Evolutionary conservation across 1,140 invertebrate genomes (phyloP).

Genomic region (Lepidurus arcticus): DNA sequence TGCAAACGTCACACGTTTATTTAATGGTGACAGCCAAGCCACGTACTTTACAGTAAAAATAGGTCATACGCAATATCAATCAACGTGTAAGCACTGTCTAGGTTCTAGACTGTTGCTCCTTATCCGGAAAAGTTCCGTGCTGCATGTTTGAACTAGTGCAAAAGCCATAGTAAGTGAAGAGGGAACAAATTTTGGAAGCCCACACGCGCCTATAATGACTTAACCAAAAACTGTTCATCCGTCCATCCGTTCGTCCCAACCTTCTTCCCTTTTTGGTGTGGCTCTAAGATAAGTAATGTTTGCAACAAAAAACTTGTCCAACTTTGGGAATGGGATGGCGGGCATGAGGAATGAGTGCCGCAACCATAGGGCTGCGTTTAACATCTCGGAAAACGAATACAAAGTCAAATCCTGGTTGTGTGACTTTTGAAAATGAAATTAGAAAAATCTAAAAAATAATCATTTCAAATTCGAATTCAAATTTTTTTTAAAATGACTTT

Average conservation of each 20-base stretch:
- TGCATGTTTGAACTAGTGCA: background rate
- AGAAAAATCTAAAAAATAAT: no score
- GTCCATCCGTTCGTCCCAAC: background rate
- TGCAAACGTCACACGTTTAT: background rate
- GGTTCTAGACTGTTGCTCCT: no score
- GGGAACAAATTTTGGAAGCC: background rate
- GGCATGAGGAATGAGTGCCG: background rate
- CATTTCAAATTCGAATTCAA: no score
- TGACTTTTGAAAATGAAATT: no score
- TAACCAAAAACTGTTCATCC: background rate
- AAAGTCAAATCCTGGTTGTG: background rate
- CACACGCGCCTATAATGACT: slow-evolving; percentile 12
- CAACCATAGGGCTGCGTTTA: background rate
- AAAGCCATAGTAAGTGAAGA: background rate
- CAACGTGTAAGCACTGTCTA: background rate
- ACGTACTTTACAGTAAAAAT: background rate
- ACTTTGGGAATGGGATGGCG: no score
- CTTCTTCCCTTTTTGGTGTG: background rate
- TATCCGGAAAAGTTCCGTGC: no score
- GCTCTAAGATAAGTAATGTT: background rate
- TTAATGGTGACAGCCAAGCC: background rate
- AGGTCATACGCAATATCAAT: slow-evolving; percentile 16
- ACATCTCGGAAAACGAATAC: background rate
- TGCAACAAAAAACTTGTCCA: no score
- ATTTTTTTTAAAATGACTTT: no score